These are phyloP conservation scores for Pseudoatta argentina DNA, from an alignment of 1,140 invertebrate genomes.

Conservation along the genomic window DNA sequence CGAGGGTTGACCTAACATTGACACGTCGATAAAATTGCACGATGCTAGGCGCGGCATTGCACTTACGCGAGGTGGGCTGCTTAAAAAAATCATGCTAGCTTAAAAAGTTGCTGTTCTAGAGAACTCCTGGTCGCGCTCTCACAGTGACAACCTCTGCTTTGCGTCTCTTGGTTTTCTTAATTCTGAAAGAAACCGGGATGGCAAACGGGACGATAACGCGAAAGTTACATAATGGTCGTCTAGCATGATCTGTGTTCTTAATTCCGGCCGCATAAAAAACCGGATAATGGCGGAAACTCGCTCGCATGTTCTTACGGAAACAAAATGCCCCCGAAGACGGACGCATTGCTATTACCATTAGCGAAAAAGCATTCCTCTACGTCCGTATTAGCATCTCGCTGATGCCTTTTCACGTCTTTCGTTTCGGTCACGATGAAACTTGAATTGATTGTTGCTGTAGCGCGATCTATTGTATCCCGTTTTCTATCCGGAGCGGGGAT, in stretches of 20 bases:
- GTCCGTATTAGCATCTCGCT: neutral
- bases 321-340: slow-evolving; percentile 46
- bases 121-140: neutral
- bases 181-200: neutral
- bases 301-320: slow-evolving; percentile 41
- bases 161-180: neutral
- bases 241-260: slow-evolving; percentile 59
- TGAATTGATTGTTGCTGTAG: slow-evolving; percentile 52
- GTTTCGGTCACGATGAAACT: slow-evolving; percentile 31
- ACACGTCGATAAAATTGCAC: slow-evolving; percentile 54
- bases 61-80: slow-evolving; percentile 30
- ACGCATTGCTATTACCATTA: slow-evolving; percentile 45
- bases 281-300: slow-evolving; percentile 53
- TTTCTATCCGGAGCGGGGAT: slow-evolving; percentile 6
- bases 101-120: neutral
- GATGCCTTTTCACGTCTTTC: slow-evolving; percentile 8
- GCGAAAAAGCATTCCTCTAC: slow-evolving; percentile 46
- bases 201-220: slow-evolving; percentile 26
- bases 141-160: neutral
- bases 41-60: neutral
- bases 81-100: slow-evolving; percentile 50
- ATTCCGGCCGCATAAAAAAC: slow-evolving; percentile 54
- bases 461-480: slow-evolving; percentile 48
- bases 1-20: slow-evolving; percentile 42
- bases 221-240: slow-evolving; percentile 56